Conservation (phyloP, 2,113 vertebrate genomes). For the Trochalopteron elliotii region DNA sequence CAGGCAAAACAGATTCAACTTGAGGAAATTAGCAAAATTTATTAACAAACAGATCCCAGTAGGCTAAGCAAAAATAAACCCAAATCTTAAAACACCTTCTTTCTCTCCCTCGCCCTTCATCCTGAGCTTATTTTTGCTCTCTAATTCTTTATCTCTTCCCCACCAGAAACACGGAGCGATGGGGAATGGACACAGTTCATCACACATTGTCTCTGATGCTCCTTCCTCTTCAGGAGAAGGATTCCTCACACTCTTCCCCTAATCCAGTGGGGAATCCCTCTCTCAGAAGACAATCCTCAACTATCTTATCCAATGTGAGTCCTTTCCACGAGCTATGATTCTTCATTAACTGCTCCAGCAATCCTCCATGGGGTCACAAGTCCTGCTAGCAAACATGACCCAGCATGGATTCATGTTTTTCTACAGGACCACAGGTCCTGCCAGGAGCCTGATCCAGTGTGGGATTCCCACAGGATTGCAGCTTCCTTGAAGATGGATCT, state of each 20-base stretch:
- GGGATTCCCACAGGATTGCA: neutral
- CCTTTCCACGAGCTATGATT: rapidly evolving
- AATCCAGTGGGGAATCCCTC: neutral
- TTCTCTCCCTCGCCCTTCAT: neutral
- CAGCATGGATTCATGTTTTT: neutral
- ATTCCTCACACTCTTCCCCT: neutral
- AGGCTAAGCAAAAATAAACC: neutral
- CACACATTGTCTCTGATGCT: neutral
- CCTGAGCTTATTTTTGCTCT: neutral
- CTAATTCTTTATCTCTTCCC: neutral
- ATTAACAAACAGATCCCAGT: neutral
- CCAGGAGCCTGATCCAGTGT: neutral
- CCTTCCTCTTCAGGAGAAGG: neutral
- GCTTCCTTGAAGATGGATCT: neutral
- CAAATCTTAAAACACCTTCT: neutral
- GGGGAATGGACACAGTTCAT: neutral
- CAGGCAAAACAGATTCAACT: neutral
- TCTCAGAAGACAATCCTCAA: neutral
- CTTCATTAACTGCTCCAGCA: neutral
- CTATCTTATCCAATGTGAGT: neutral
- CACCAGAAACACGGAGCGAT: rapidly evolving
- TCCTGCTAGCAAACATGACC: neutral
- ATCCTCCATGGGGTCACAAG: neutral
- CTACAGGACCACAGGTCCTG: neutral
- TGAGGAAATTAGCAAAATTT: neutral